Percentiles rank a stretch among this genome's conserved stretches.
Evolutionary conservation across 2,113 vertebrate species (phyloP).

Genomic region (Alexandromys fortis): DNA sequence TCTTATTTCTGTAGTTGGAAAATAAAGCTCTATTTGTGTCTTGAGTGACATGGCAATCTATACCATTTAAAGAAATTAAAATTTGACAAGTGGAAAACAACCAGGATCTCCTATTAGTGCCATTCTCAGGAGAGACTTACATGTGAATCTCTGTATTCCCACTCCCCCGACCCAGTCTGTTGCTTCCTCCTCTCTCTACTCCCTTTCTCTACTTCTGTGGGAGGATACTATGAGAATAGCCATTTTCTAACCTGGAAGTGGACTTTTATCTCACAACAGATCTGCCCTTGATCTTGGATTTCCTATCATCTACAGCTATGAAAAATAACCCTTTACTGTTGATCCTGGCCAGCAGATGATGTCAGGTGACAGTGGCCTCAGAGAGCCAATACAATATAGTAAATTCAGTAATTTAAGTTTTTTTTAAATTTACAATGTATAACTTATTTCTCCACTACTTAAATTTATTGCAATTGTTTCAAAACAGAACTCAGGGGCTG

Average conservation of each 20-base stretch:
- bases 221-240: neutral
- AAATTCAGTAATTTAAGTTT: neutral
- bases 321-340: neutral
- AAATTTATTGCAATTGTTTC: neutral
- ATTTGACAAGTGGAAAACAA: neutral
- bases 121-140: neutral
- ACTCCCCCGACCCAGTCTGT: neutral
- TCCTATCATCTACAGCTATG: neutral
- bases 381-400: neutral
- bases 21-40: neutral
- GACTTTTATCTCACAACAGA: neutral
- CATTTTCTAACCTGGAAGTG: neutral
- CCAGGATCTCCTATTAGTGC: neutral
- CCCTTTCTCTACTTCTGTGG: no score
- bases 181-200: rapidly evolving
- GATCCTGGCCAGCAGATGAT: neutral
- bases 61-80: conserved; percentile 20
- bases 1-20: neutral
- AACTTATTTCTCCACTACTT: conserved; percentile 24
- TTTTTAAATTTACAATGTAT: neutral
- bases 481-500: neutral
- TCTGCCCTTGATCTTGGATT: neutral
- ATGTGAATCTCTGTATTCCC: neutral
- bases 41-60: neutral
- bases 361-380: neutral